Conservation (phyloP, 2,888 invertebrate species). For the Lobophora halterata region DNA sequence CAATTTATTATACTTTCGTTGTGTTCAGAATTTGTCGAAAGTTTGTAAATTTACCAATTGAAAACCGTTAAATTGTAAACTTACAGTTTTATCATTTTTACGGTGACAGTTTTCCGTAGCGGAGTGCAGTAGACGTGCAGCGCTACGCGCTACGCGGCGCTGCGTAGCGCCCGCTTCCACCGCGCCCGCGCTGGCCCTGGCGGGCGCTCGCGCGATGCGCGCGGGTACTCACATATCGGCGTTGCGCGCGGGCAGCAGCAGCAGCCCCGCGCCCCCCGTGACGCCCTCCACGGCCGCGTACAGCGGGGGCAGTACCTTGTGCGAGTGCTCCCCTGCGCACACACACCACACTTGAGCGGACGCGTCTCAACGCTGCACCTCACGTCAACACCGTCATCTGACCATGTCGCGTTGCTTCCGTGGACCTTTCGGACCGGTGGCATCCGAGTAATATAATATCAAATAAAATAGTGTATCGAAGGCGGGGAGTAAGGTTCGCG, state of each 20-base stretch:
- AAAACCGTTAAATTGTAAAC: too few species aligned
- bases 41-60: too few species aligned
- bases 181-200: not conserved
- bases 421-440: too few species aligned
- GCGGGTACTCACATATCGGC: slow-evolving; percentile 59
- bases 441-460: too few species aligned
- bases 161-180: slow-evolving; percentile 7
- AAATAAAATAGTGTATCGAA: too few species aligned
- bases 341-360: slow-evolving; percentile 45
- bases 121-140: slow-evolving; percentile 3
- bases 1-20: too few species aligned
- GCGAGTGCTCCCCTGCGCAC: slow-evolving; percentile 66
- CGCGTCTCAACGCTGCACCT: too few species aligned
- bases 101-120: slow-evolving; percentile 17
- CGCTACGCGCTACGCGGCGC: slow-evolving; percentile 17
- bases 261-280: slow-evolving; percentile 31
- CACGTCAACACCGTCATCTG: slow-evolving; percentile 39
- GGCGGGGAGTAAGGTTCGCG: too few species aligned
- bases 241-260: slow-evolving; percentile 50
- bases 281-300: slow-evolving; percentile 68
- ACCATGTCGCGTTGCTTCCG: too few species aligned
- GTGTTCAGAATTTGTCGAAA: too few species aligned
- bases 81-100: slow-evolving; percentile 2
- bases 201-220: not conserved
- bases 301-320: slow-evolving; percentile 74